These are phyloP conservation scores for Lithophane ornitopus DNA, from an alignment of 2,888 invertebrate species.

Conservation along the genomic window DNA sequence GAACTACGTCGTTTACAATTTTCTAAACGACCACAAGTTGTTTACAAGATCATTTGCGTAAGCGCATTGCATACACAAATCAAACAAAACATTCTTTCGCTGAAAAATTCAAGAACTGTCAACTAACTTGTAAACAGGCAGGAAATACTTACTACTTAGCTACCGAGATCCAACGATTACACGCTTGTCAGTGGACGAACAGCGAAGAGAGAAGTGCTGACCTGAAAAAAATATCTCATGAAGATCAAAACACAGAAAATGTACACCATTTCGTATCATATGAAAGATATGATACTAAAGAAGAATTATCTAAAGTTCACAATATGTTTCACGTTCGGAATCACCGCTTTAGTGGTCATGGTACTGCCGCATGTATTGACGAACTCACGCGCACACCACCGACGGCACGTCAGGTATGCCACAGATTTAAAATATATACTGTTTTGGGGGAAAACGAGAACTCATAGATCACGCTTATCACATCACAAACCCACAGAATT, in stretches of 20 bases:
- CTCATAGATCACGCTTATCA: conserved; percentile 55
- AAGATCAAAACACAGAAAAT: conserved; percentile 48
- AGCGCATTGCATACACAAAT: conserved; percentile 22
- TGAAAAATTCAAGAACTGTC: conserved; percentile 57
- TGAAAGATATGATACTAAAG: conserved; percentile 77
- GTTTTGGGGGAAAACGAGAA: conserved; percentile 76
- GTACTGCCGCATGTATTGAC: conserved; percentile 72
- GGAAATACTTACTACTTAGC: conserved; percentile 17
- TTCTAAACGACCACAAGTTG: conserved; percentile 28
- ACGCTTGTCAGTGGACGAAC: conserved; percentile 37
- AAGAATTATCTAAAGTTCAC: conserved; percentile 56
- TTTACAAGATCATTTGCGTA: conserved; percentile 44
- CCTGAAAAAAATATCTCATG: conserved; percentile 27
- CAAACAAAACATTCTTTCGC: conserved; percentile 62
- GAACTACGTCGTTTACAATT: neutral
- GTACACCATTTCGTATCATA: conserved; percentile 69
- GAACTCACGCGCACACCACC: conserved; percentile 32
- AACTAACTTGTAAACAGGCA: conserved; percentile 40
- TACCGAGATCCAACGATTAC: neutral
- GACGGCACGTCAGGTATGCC: conserved; percentile 67
- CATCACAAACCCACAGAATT: conserved; percentile 64
- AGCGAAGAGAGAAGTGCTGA: conserved; percentile 25
- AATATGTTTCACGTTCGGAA: conserved; percentile 65
- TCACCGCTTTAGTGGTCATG: conserved; percentile 69
- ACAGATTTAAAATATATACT: conserved; percentile 85